Conservation (phyloP, 1,140 invertebrate genomes). For the Heterodera schachtii region DNA sequence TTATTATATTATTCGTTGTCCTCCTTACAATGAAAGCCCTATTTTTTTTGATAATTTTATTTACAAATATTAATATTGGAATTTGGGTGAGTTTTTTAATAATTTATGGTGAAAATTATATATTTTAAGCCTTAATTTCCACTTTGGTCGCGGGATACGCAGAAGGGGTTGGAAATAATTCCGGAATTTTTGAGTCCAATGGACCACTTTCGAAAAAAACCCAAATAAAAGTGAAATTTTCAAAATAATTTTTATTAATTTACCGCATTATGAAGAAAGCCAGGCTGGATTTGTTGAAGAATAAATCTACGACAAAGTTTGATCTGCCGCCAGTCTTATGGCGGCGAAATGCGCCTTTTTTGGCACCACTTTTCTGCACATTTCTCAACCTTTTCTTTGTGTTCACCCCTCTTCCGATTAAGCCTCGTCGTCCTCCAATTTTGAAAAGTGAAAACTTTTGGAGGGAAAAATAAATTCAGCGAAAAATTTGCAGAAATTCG, state of each 20-base stretch:
- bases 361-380: neutral
- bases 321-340: neutral
- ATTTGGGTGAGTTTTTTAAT: no score
- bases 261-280: slow-evolving; percentile 13
- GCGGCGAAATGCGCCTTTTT: neutral
- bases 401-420: neutral
- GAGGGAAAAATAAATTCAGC: neutral
- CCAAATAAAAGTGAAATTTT: neutral
- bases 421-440: neutral
- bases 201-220: no score
- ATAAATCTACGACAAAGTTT: neutral
- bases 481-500: no score
- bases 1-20: no score
- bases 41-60: no score
- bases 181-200: no score
- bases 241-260: neutral
- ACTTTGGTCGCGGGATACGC: no score
- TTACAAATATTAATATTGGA: no score
- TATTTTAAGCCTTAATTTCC: no score
- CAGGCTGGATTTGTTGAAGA: slow-evolving; percentile 9
- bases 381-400: neutral
- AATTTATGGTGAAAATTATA: no score
- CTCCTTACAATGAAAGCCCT: no score
- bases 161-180: no score
- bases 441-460: neutral